Conservation (phyloP, 2,113 vertebrate species). For the Phoxinus phoxinus region DNA sequence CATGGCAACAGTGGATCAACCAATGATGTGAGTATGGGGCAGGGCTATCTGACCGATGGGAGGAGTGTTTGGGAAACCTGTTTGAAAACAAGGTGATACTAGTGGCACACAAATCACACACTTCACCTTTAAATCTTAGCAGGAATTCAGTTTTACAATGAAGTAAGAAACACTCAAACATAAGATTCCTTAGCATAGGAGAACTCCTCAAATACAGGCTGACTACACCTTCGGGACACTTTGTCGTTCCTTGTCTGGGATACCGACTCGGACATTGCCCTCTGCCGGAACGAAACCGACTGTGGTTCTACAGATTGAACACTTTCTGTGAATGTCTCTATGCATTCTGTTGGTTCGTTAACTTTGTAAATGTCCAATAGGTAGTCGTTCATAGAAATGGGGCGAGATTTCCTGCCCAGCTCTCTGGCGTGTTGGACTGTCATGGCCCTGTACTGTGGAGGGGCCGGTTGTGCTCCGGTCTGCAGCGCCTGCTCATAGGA, state of each 20-base stretch:
- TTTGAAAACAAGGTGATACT: background rate
- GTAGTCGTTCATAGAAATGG: slow-evolving; percentile 68
- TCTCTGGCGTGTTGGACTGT: slow-evolving; percentile 80
- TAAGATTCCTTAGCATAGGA: slow-evolving; percentile 91
- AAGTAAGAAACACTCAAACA: slow-evolving; percentile 73
- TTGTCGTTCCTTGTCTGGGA: slow-evolving; percentile 68
- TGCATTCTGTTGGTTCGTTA: slow-evolving; percentile 27
- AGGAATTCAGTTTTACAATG: slow-evolving; percentile 14
- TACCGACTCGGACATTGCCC: slow-evolving; percentile 82
- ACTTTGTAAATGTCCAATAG: slow-evolving; percentile 29
- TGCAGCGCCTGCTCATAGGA: slow-evolving; percentile 85
- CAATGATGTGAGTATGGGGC: background rate
- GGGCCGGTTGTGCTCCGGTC: slow-evolving; percentile 48
- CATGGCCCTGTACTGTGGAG: slow-evolving; percentile 68
- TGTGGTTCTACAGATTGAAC: slow-evolving; percentile 47
- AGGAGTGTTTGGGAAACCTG: background rate
- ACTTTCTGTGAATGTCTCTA: slow-evolving; percentile 13
- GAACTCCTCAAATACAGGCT: slow-evolving; percentile 85
- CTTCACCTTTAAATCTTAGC: background rate
- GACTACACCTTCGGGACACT: slow-evolving; percentile 79
- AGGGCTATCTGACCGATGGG: background rate
- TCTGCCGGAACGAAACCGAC: slow-evolving; percentile 70
- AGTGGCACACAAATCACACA: background rate
- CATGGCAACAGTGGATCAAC: background rate
- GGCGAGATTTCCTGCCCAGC: slow-evolving; percentile 66